Conservation (phyloP, 2,888 invertebrate genomes). For the Megaustenia siamemsis region DNA sequence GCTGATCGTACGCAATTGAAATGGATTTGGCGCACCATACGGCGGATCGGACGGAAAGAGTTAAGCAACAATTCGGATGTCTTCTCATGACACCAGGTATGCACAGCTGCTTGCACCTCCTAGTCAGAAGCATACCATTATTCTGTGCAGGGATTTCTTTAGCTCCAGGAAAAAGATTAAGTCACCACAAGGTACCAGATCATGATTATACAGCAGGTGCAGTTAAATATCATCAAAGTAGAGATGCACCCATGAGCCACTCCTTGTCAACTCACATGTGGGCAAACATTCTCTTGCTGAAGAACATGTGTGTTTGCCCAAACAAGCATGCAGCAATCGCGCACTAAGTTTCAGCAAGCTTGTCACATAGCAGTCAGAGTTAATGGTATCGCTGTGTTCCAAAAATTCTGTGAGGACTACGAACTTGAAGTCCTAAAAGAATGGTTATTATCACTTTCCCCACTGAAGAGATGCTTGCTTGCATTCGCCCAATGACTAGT, state of each 20-base stretch:
- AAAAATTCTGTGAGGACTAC: constrained; percentile 13
- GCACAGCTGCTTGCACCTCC: not conserved
- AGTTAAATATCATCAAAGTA: not conserved
- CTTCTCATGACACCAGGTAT: not conserved
- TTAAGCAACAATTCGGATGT: not conserved
- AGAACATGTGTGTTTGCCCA: not conserved
- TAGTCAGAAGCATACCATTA: not conserved
- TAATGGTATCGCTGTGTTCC: constrained; percentile 2
- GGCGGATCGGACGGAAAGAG: too few relatives aligned
- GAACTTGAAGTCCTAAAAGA: not conserved
- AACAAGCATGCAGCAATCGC: too few relatives aligned
- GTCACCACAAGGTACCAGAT: not conserved
- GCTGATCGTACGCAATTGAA: too few relatives aligned
- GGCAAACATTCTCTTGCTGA: constrained; percentile 2
- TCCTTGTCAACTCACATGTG: constrained; percentile 7
- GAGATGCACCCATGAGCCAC: not conserved
- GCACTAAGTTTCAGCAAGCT: not conserved
- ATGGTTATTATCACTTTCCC: not conserved
- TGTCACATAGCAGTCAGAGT: not conserved
- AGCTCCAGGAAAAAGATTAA: not conserved
- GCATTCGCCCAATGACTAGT: too few relatives aligned
- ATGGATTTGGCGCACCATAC: too few relatives aligned
- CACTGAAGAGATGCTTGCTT: not conserved
- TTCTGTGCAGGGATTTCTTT: not conserved
- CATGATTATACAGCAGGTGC: not conserved